Evolutionary conservation across 2,888 invertebrate species (phyloP).

Genomic region (Polymixis flavicincta): DNA sequence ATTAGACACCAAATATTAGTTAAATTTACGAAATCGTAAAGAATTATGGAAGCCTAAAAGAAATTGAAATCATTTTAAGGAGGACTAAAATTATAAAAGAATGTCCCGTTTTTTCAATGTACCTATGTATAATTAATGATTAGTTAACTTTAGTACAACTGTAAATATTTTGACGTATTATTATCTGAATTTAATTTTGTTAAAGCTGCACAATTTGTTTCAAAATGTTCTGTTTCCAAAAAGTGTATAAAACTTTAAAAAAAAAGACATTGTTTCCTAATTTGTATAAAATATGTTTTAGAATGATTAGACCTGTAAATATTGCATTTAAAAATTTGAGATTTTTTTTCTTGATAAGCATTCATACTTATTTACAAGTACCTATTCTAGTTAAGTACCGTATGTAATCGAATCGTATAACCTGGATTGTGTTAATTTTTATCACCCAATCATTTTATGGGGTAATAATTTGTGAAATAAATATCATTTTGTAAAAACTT

Average conservation of each 20-base stretch:
- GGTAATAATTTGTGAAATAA: slow-evolving; percentile 82
- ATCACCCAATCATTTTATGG: slow-evolving; percentile 75
- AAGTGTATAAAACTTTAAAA: slow-evolving; percentile 69
- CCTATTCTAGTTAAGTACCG: slow-evolving; percentile 78
- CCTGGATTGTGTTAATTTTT: slow-evolving; percentile 85
- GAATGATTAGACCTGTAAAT: slow-evolving; percentile 82
- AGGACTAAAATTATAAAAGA: slow-evolving; percentile 50
- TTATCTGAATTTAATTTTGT: slow-evolving; percentile 76
- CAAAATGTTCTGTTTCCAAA: slow-evolving; percentile 79
- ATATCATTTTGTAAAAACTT: slow-evolving; percentile 83
- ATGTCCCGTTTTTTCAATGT: slow-evolving; percentile 66
- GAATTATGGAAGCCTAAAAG: slow-evolving; percentile 59
- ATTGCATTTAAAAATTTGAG: slow-evolving; percentile 89
- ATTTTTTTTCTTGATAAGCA: slow-evolving; percentile 75
- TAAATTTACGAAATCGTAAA: slow-evolving; percentile 76
- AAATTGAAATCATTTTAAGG: slow-evolving; percentile 56
- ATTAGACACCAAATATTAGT: slow-evolving; percentile 89
- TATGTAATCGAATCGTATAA: slow-evolving; percentile 84
- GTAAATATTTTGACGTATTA: slow-evolving; percentile 72
- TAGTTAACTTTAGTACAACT: slow-evolving; percentile 67
- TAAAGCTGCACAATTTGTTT: slow-evolving; percentile 72
- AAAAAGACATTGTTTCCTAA: slow-evolving; percentile 70
- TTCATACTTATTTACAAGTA: slow-evolving; percentile 76
- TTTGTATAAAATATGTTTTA: slow-evolving; percentile 76
- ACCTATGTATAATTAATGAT: slow-evolving; percentile 69